Base-by-base conservation (phyloP, 2,113 vertebrate species). In the Eretmochelys imbricata region DNA sequence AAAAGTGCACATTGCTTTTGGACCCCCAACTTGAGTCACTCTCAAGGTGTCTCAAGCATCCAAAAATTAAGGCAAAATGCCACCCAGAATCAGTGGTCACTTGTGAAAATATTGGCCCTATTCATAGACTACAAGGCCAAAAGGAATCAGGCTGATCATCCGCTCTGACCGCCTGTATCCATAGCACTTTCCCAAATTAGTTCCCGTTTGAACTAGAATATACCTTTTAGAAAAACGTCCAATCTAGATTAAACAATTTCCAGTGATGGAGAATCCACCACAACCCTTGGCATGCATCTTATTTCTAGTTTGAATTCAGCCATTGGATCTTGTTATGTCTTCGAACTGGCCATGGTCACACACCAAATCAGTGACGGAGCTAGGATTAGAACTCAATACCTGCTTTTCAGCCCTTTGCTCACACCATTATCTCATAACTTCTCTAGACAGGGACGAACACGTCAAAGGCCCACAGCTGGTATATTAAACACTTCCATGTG, bases 81-180 rank as follows among this genome's bases (percentile, higher is more conserved):
- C 17, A 87, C 16, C 38, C 72, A 50, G 94, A 57, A 48, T 54
- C 4, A 0, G 5, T 0, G 0, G 46, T 51, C 0, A 0, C 19
- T 86, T 91, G 53, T 38, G 10, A 25, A 81, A 1, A 9, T 1
- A 0, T 14, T 84, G 49, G 38, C 72, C 72, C 22, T 24, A 20
- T 76, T 76, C 22, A 65, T 35, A 65, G 31, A n/a, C 31, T 8
- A 65, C 8, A 2, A 65, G 35, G 59, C 16, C 62, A 69, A 69
- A n/a, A 69, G 8, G 31, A 17, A 69, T 35, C 16, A 19, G 35
- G 62, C 16, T 35, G 62, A 19, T 69, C 62, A 69, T 69, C 31
- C 4, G 17, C 31, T 35, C 29, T 65, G 31, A n/a, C 62, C 14
- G 16, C 62, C 35, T 9, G 8, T n/a, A 17, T 69, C 35, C 62